phyloP scores from a whole-genome alignment of 2,797 vertebrate genomes.

The Dromococcyx pavoninus region DNA sequence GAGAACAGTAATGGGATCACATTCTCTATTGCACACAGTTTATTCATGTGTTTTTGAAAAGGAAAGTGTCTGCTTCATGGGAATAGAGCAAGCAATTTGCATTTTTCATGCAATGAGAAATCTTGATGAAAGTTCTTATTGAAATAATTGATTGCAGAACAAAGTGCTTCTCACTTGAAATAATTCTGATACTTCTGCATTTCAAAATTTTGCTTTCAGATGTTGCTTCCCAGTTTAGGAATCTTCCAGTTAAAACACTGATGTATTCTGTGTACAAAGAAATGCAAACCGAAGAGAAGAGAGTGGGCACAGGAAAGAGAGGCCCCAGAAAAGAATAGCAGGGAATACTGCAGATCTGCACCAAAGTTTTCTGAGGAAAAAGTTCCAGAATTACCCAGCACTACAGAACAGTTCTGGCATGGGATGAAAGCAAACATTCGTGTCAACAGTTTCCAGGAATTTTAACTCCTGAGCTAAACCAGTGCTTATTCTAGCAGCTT shows the following conservation, averaged over 20 bases:
- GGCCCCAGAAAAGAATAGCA: neutral
- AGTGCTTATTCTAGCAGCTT: neutral
- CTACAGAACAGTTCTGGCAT: conserved; percentile 2
- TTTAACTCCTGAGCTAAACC: neutral
- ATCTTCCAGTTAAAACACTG: neutral
- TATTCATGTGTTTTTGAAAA: conserved; percentile 1
- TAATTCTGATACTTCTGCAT: neutral
- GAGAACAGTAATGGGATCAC: neutral
- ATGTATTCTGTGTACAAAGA: neutral
- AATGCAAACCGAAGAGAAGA: neutral
- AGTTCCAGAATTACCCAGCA: neutral
- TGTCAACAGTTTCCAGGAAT: neutral
- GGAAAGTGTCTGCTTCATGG: neutral
- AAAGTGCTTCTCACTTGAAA: neutral
- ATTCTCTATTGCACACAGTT: neutral
- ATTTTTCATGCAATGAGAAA: neutral
- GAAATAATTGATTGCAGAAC: neutral
- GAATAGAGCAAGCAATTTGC: neutral
- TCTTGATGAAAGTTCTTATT: neutral
- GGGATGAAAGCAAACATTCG: neutral
- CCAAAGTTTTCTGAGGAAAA: neutral
- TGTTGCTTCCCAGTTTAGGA: neutral
- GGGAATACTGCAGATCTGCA: neutral
- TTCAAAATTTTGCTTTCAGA: neutral
- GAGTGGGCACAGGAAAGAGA: neutral